Base-by-base conservation (phyloP, 37 sponge, comb jelly and placozoan genomes). In the Bolinopsis microptera region DNA sequence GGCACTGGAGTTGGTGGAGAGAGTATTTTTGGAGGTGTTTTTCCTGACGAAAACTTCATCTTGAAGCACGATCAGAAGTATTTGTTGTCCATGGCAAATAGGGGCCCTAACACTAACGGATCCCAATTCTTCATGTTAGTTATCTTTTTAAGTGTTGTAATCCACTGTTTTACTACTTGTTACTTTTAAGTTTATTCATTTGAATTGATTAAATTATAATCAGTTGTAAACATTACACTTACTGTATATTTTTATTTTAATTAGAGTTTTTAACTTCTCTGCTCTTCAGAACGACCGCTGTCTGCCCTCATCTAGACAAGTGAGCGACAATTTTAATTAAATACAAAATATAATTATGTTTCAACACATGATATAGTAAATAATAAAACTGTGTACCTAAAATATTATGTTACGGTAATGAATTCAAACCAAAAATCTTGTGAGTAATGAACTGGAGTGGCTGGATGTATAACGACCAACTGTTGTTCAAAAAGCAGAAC, bases 21-120 rank as follows among this genome's bases (percentile, higher is more conserved):
- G 92, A 95, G 95, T 18, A 97, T 98, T 38, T 98, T 96, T 95
- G 99, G 99, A 16, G 97, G 99, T 26, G 39, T 36, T 33, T 76
- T 93, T 75, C 28, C 61, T 28, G 98, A 98, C 94, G 98, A 98
- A 70, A 95, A 95, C 26, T 96, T 96, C 69, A 74, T 94, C 33
- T 61, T 94, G 69, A 98, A 98, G 41, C 98, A 98, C 92, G 97
- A 96, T 31, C 69, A 93, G 36, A 94, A 93, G 68, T 96, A 96
- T 76, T 94, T 97, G 5, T 96, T 98, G 32, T 98, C 99, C 22
- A 98, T 98, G 99, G 99, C 99, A 9, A 98, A 98, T 95, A 95
- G 96, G 30, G 99, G 99, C n/a, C 96, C 96, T 21, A 96, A 98
- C 93, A 98, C 99, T 22, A 98, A 98, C 69, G 97, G 97, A 1